phyloP scores from a whole-genome alignment of 2,113 vertebrate species.

The Chloropsis cyanopogon region DNA sequence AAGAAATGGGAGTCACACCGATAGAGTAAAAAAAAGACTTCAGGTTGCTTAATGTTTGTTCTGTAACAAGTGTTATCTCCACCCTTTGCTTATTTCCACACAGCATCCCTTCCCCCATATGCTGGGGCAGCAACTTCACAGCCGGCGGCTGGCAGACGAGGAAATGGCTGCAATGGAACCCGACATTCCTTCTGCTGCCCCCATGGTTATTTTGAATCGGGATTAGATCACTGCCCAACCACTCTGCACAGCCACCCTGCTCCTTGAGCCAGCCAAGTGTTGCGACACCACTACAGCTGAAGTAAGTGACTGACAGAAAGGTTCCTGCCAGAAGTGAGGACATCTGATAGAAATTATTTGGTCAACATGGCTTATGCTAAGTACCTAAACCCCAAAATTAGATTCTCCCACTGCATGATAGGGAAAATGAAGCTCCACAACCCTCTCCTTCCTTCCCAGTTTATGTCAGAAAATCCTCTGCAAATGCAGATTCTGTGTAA shows the following conservation, averaged over 20 bases:
- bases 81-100: neutral
- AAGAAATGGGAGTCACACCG: neutral
- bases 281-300: neutral
- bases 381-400: neutral
- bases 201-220: neutral
- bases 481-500: neutral
- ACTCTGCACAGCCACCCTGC: neutral
- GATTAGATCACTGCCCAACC: neutral
- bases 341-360: neutral
- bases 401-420: neutral
- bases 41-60: neutral
- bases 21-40: neutral
- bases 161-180: neutral
- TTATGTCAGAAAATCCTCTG: neutral
- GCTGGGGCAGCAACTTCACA: neutral
- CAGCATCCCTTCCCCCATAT: neutral
- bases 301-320: neutral
- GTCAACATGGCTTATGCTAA: neutral
- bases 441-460: neutral
- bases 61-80: neutral
- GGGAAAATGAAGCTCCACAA: neutral
- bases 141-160: neutral
- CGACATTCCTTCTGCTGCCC: neutral
- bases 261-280: accelerated
- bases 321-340: neutral